These are phyloP conservation scores for Saturnia japonica DNA, from an alignment of 2,888 invertebrate species.

Conservation along the genomic window DNA sequence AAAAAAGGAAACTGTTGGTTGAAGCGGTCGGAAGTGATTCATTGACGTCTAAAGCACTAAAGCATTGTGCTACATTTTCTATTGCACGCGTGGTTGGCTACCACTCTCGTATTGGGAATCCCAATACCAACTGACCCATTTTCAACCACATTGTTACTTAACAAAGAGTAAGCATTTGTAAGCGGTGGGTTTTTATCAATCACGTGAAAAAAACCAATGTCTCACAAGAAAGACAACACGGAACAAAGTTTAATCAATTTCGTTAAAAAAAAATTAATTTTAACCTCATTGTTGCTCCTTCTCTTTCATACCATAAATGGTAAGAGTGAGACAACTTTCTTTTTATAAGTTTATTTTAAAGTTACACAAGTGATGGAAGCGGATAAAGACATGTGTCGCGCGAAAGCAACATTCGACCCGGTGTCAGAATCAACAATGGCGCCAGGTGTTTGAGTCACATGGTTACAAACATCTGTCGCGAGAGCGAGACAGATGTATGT, in stretches of 20 bases:
- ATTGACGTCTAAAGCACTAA: no score
- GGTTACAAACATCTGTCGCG: not conserved
- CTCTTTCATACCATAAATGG: not conserved
- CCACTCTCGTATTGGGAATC: no score
- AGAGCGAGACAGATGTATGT: not conserved
- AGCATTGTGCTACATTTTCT: no score
- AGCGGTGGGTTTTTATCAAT: not conserved
- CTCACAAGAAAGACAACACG: not conserved
- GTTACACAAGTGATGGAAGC: not conserved
- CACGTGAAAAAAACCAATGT: not conserved
- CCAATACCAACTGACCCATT: not conserved
- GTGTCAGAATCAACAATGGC: slow-evolving; percentile 6
- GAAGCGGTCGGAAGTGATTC: no score
- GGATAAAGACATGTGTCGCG: slow-evolving; percentile 1
- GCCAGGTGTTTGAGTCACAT: slow-evolving; percentile 7
- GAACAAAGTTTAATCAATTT: not conserved
- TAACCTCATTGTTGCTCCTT: not conserved
- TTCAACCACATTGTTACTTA: not conserved
- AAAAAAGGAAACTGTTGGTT: no score
- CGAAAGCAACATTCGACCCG: not conserved
- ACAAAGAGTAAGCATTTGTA: not conserved
- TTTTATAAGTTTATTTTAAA: not conserved
- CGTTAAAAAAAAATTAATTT: not conserved
- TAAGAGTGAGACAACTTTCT: not conserved
- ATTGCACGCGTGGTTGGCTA: no score